Conservation (phyloP, 2,113 vertebrate species). For the Acanthisitta chloris region DNA sequence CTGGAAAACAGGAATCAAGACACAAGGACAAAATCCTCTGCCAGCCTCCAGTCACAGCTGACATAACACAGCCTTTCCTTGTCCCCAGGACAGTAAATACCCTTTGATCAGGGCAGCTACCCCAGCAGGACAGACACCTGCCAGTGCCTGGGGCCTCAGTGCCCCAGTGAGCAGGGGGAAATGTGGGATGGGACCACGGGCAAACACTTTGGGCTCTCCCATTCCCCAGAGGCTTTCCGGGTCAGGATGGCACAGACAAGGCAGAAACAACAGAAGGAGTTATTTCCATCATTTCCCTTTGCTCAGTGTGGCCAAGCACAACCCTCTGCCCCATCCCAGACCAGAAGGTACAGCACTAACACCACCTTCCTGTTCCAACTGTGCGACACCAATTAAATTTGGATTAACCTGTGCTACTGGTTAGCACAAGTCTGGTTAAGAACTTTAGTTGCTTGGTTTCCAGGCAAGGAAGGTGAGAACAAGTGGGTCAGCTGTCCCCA, state of each 20-base stretch:
- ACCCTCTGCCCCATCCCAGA: background rate
- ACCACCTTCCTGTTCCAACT: background rate
- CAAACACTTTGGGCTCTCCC: background rate
- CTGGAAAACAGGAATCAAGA: background rate
- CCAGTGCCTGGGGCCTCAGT: fast-evolving
- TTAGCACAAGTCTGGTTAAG: background rate
- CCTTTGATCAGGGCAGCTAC: background rate
- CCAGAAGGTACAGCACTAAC: background rate
- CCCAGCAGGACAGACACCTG: background rate
- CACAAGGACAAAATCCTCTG: background rate
- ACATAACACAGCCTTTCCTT: background rate
- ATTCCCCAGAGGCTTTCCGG: fast-evolving
- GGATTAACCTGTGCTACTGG: background rate
- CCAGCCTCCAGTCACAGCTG: background rate
- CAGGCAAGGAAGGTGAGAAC: background rate
- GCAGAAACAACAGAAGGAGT: background rate
- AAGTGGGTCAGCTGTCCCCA: background rate
- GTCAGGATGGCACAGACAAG: background rate
- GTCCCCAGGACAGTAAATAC: background rate
- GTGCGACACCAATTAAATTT: background rate
- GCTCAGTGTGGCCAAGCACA: background rate
- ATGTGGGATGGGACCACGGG: background rate
- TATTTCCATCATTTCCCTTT: background rate
- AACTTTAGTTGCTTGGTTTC: background rate
- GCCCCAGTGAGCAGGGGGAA: background rate